A percentile compares a stretch with the other conserved stretches of the same genome.
Evolutionary conservation across 2,797 vertebrate genomes (phyloP).

Genomic region (Chelonia mydas): DNA sequence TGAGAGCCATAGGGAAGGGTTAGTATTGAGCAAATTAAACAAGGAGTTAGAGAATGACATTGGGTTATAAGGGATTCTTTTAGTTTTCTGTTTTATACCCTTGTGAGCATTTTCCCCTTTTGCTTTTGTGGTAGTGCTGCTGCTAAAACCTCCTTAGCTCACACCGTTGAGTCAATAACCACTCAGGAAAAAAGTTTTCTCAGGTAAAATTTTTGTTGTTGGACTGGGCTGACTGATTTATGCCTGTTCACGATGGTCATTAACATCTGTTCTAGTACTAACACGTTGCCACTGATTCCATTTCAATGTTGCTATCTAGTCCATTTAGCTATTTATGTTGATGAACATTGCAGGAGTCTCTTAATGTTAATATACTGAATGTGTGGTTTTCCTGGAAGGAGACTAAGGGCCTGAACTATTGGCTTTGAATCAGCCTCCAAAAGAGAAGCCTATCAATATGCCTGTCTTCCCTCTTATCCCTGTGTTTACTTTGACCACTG

Average conservation of each 20-base stretch:
- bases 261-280: neutral
- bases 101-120: neutral
- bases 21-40: neutral
- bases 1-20: neutral
- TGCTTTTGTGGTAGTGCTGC: neutral
- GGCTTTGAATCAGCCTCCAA: neutral
- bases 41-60: neutral
- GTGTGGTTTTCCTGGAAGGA: neutral
- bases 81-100: neutral
- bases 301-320: rapidly evolving
- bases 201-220: neutral
- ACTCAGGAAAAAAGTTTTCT: neutral
- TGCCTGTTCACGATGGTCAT: neutral
- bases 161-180: neutral
- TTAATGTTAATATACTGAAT: neutral
- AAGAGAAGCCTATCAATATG: neutral
- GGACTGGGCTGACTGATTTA: neutral
- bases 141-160: neutral
- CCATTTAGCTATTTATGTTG: neutral
- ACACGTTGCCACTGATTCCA: neutral
- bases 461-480: neutral
- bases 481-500: neutral
- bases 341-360: neutral
- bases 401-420: neutral
- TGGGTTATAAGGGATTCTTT: neutral